Conservation (phyloP, 2,113 vertebrate genomes). For the Dromiciops gliroides region DNA sequence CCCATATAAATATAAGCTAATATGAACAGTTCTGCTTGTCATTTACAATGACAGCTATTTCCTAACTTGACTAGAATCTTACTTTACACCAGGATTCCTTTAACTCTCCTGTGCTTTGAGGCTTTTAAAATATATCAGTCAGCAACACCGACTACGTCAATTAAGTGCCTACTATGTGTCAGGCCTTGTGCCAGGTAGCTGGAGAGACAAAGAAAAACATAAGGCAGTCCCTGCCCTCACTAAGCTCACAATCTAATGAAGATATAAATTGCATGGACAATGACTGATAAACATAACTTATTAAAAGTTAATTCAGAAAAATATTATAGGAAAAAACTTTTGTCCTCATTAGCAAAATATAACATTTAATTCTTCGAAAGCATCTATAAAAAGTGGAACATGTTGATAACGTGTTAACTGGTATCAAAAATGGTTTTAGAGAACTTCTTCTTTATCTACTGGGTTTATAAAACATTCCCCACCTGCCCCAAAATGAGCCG, state of each 20-base stretch:
- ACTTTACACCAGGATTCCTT: neutral
- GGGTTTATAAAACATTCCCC: slow-evolving; percentile 10
- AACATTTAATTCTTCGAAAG: neutral
- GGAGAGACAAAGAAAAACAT: neutral
- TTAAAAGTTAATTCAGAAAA: no score
- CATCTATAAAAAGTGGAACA: neutral
- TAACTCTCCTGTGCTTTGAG: neutral
- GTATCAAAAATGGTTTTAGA: slow-evolving; percentile 12
- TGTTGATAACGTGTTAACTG: neutral
- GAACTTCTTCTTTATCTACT: slow-evolving; percentile 7
- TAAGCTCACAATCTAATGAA: neutral
- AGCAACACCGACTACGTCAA: neutral
- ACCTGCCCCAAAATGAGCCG: neutral
- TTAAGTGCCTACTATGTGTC: neutral
- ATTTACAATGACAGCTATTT: neutral
- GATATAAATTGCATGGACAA: no score
- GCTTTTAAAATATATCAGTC: neutral
- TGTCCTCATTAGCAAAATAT: neutral
- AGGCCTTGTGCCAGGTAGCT: neutral
- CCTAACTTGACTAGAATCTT: neutral
- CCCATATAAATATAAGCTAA: neutral
- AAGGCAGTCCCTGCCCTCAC: neutral
- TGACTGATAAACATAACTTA: no score
- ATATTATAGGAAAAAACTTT: slow-evolving; percentile 7
- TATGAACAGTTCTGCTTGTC: neutral